phyloP scores from a whole-genome alignment of 2,888 invertebrate species.

The Sialis fuliginosa region DNA sequence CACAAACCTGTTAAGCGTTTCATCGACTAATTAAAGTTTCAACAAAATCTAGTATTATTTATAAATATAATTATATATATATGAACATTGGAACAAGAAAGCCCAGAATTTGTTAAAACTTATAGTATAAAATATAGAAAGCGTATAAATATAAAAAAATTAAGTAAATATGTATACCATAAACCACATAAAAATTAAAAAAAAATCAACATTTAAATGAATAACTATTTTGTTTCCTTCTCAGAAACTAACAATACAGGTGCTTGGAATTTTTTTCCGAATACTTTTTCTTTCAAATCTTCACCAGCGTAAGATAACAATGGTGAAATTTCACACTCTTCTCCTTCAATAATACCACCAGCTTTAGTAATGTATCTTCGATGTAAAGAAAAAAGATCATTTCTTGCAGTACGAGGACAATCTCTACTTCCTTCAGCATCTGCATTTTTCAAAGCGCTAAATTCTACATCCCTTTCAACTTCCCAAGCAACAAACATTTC shows the following conservation, averaged over 20 bases:
- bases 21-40: too few species aligned
- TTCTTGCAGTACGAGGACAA: conserved; percentile 73
- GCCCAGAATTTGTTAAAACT: too few species aligned
- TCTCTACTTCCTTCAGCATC: conserved; percentile 67
- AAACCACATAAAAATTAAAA: too few species aligned
- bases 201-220: too few species aligned
- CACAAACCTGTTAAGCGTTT: too few species aligned
- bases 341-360: conserved; percentile 53
- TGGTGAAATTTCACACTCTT: conserved; percentile 83
- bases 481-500: conserved; percentile 87
- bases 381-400: conserved; percentile 60
- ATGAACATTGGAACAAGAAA: too few species aligned
- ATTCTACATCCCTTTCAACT: conserved; percentile 79
- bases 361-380: conserved; percentile 62
- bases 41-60: too few species aligned
- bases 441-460: conserved; percentile 92
- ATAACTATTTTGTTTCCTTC: too few species aligned
- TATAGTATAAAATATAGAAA: too few species aligned
- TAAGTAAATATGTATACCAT: too few species aligned
- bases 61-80: too few species aligned
- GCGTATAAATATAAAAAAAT: too few species aligned
- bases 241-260: conserved; percentile 34
- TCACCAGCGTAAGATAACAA: conserved; percentile 83
- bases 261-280: conserved; percentile 45
- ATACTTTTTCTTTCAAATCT: conserved; percentile 47